Base-by-base conservation (phyloP, 2,797 vertebrate genomes). In the Gephyroberyx darwinii region DNA sequence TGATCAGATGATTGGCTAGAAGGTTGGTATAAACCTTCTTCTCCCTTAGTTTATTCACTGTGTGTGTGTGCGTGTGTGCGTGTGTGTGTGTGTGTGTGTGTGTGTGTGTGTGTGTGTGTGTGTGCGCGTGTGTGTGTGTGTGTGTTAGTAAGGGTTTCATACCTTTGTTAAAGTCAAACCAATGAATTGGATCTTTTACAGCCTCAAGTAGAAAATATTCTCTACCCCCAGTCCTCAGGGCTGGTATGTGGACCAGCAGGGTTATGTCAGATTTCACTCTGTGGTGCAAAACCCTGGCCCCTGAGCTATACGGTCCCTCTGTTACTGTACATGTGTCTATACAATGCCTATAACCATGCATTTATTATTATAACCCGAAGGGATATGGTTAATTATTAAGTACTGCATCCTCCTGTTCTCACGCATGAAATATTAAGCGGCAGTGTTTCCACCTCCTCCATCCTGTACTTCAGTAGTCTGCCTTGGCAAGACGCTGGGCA, bases 1-100 rank as follows among this genome's bases (percentile, higher is more conserved):
- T 1, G 52, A 82, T 90, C 88, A 91, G 78, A 76, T 85, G 88
- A 85, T 86, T 33, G 8, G 35, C 65, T 62, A n/a, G n/a, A 52
- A 71, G 55, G 35, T 19, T 50, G 20, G 0, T 43, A 67, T 33
- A 31, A 70, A 65, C 12, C 16, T 4, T 14, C 30, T 30, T 30
- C 4, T 14, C 9, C 6, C 2, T 17, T 52, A 1, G 6, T 73
- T 9, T 54, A 5, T 50, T 33, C 19, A 4, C 56, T 43, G 52
- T 26, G 26, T 2, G 26, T 26, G 26, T 2, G 26, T 26, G 26
- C 0, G 26, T 26, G 8, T 41, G 8, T 41, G 4, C 5, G 14
- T 26, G 26, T 2, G 26, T 26, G 26, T 2, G 26, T 26, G 26
- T 2, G 26, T 26, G 26, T 2, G 26, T 26, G 1, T 2, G 26